Percentiles rank a stretch among this genome's conserved stretches.
Evolutionary conservation across 2,113 vertebrate genomes (phyloP).

Genomic region (Pseudolaguvia tuberculata): DNA sequence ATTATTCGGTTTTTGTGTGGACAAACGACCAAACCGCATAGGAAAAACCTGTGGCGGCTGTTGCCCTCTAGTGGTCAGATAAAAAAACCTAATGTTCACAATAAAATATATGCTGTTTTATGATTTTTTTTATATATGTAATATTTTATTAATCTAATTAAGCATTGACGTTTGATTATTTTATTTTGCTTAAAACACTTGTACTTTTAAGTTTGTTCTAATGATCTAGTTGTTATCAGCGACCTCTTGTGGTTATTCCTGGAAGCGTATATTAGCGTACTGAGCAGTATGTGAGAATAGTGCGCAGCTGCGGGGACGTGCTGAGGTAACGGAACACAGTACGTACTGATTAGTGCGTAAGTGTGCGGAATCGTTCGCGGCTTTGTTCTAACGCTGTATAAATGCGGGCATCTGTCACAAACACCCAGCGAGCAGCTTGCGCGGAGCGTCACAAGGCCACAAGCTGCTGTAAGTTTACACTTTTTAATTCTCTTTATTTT

Average conservation of each 20-base stretch:
- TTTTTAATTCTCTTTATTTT: neutral
- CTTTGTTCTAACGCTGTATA: neutral
- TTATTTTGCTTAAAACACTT: neutral
- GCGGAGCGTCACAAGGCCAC: conserved; percentile 14
- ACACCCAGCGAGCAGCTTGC: neutral
- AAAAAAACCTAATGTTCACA: neutral
- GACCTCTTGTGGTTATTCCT: neutral
- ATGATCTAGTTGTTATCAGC: neutral
- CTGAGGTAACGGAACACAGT: no score
- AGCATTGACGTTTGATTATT: neutral
- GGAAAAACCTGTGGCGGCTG: neutral
- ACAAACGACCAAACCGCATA: no score
- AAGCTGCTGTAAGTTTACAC: neutral
- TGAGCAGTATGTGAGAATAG: neutral
- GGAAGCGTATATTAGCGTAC: neutral
- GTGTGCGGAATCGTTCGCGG: neutral
- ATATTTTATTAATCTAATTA: neutral
- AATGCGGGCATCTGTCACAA: neutral
- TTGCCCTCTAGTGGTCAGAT: neutral
- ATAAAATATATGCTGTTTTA: no score
- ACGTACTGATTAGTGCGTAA: neutral
- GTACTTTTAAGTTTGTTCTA: neutral
- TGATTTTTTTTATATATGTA: no score
- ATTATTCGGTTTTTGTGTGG: no score
- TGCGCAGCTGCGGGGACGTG: neutral